Evolutionary conservation across 2,113 vertebrate species (phyloP), one percentile per base, ranked within the genome.

Genomic region (Oreochromis spilurus): DNA sequence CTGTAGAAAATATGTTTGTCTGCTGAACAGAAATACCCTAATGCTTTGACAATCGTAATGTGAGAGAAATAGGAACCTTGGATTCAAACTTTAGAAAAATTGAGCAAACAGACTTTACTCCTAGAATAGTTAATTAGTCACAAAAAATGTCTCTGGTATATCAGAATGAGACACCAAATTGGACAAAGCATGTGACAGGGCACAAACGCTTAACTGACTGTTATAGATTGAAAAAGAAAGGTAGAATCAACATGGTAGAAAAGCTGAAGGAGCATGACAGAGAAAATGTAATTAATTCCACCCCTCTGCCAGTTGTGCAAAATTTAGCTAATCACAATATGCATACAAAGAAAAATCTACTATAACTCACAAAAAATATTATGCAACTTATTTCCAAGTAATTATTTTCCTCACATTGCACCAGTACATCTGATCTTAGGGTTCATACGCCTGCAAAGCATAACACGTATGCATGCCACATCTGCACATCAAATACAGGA

Each of bases 191-290:
- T 70, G 62, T 70, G 11, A 70, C 43, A 43, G n/a, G 62, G 7
- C 0, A 4, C 36, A 40, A 70, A 43, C 3, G 4, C n/a, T 21
- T 67, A 14, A 70, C 0, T 0, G 7, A 43, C 65, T 9, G 36
- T 40, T 21, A 14, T 14, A 70, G n/a, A n/a, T 21, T 70, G 12
- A 40, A 70, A 21, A 70, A 43, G 36, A 43, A 70, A 43, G 65
- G 65, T 14, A 70, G 65, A 70, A 70, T 40, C 43, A 43, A 21
- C 11, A 14, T 40, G n/a, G 21, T 43, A 24, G 38, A 72, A 45
- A 17, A 45, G 21, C 21, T 43, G 13, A 72, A 26, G 8, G 13
- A 45, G 13, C 7, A 26, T 24, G 14, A 72, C 7, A 24, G 65
- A 70, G n/a, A 9, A 43, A 14, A 24, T 43, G 36, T 70, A 16